Evolutionary conservation across 92 coral and sea anemone genomes (phyloP).

Genomic region (Heteractis magnifica): DNA sequence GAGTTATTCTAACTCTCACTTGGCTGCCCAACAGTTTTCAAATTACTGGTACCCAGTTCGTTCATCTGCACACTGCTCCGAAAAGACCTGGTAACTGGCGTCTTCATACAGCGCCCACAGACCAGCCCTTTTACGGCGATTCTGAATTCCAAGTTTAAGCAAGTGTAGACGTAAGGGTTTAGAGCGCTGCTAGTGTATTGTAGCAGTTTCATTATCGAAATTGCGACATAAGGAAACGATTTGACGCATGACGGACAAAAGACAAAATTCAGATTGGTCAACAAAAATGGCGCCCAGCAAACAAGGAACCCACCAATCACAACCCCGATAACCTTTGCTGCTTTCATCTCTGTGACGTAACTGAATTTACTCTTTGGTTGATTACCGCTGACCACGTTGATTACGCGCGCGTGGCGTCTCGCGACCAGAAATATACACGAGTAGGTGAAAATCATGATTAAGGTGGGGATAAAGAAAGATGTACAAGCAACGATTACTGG

Average conservation of each 20-base stretch:
- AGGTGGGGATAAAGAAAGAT: slow-evolving; percentile 35
- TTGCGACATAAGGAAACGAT: slow-evolving; percentile 6
- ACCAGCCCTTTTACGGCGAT: slow-evolving; percentile 46
- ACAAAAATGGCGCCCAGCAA: slow-evolving; percentile 58
- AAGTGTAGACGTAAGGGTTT: slow-evolving; percentile 55
- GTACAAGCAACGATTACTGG: slow-evolving; percentile 21
- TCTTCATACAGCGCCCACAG: slow-evolving; percentile 20
- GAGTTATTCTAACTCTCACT: not conserved
- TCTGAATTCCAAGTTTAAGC: slow-evolving; percentile 48
- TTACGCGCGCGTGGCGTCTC: slow-evolving; percentile 41
- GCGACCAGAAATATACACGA: slow-evolving; percentile 48
- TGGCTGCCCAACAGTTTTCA: slow-evolving; percentile 7
- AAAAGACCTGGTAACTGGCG: slow-evolving; percentile 13
- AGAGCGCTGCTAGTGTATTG: slow-evolving; percentile 56
- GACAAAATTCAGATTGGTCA: slow-evolving; percentile 32
- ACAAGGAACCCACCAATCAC: slow-evolving; percentile 55
- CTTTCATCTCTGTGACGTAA: slow-evolving; percentile 54
- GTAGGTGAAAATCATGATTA: slow-evolving; percentile 32
- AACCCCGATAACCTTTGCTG: slow-evolving; percentile 51
- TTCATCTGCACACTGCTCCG: slow-evolving; percentile 19
- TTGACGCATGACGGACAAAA: slow-evolving; percentile 24
- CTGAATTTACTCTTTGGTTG: slow-evolving; percentile 25
- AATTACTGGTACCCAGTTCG: slow-evolving; percentile 19
- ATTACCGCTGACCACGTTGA: slow-evolving; percentile 37
- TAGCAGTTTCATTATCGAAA: slow-evolving; percentile 33